Conservation (phyloP, 37 sponge, comb jelly and placozoan genomes). For the Chondrosia reniformis region DNA sequence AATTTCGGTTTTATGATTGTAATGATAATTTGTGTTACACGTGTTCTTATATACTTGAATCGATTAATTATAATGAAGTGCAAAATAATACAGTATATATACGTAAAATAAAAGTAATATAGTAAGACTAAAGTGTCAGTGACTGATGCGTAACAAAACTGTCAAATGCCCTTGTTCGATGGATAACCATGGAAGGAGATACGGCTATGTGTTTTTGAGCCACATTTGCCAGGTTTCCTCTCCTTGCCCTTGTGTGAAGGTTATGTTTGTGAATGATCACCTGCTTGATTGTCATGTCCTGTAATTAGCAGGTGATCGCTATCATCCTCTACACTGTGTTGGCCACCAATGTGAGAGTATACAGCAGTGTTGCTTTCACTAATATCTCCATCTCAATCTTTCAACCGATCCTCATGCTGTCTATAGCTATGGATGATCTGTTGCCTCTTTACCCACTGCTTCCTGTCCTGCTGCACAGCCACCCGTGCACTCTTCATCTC, state of each 20-base stretch:
- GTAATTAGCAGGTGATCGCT: neutral
- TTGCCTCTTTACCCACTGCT: conserved; percentile 26
- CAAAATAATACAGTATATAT: too few species aligned
- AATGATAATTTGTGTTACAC: too few species aligned
- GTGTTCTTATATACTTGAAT: too few species aligned
- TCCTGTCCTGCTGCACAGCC: conserved; percentile 14
- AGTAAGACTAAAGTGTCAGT: too few species aligned
- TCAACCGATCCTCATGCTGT: neutral
- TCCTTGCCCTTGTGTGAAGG: neutral
- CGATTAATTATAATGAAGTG: too few species aligned
- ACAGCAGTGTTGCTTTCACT: neutral
- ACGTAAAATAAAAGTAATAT: too few species aligned
- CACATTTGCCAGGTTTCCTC: neutral
- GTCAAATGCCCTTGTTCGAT: conserved; percentile 6
- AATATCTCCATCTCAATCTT: neutral
- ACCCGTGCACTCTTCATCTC: neutral
- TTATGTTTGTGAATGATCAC: too few species aligned
- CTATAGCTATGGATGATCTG: conserved; percentile 19
- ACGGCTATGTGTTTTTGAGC: conserved; percentile 3
- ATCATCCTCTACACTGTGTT: neutral
- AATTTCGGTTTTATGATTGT: too few species aligned
- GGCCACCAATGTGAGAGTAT: neutral
- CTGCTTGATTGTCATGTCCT: neutral
- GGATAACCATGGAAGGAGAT: neutral
- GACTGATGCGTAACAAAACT: too few species aligned